Evolutionary conservation across 2,888 invertebrate genomes (phyloP), one percentile per base, ranked within the genome.

Genomic region (Pinctada fucata): DNA sequence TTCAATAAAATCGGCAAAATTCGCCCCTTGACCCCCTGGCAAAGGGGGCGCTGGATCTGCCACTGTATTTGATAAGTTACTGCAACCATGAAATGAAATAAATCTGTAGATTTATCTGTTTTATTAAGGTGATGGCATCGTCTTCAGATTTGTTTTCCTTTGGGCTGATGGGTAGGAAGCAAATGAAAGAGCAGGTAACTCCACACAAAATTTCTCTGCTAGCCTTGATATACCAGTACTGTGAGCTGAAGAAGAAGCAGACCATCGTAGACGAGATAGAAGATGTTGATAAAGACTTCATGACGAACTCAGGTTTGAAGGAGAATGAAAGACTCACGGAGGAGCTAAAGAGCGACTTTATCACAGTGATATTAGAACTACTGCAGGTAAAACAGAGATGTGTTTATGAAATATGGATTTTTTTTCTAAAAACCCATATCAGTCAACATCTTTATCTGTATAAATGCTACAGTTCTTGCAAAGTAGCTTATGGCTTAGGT

Each of bases 361-460:
- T 96, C 93, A 95, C 96, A 92, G 94, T 96, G 4, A 94, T 96
- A 51, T 93, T 97, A 16, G 96, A 96, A 92, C 93, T 97, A 49
- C 95, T 97, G 84, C 96, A 96, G 94, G 95, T 58, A 58, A 58
- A 31, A 31, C 31, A 31, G 31, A 31, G 31, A 31, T 31, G 31
- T 31, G 31, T 90, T 74, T 72, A 52, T 73, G 31, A 52, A 52
- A 50, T 16, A 4, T 50, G 16, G 16, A 8, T 16, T 13, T 63
- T 72, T 4, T 63, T 64, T 13, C 6, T 10, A 10, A 16, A 45
- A 8, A 66, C 2, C 47, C 8, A 63, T 70, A 65, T 16, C 6
- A 10, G 48, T 4, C 50, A 4, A 6, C 6, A 3, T n/a, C 10
- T 31, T 31, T 31, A 31, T 31, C 31, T 31, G 31, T 31, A 31